These are phyloP conservation scores for Xenus cinereus DNA, from an alignment of 2,113 vertebrate genomes.

Conservation along the genomic window DNA sequence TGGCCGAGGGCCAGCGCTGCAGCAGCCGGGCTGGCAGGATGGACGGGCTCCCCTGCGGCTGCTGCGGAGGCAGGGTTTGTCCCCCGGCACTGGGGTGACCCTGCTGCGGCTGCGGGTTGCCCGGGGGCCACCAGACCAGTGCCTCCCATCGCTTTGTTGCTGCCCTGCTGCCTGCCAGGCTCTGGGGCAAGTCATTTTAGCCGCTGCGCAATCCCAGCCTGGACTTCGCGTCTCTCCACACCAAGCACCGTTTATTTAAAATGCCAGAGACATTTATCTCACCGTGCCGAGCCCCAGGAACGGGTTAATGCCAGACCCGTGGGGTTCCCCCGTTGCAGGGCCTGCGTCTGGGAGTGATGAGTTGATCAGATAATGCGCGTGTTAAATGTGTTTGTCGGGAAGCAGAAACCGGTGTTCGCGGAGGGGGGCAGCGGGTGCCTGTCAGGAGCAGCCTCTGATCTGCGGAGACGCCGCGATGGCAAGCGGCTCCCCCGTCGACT, in stretches of 20 bases:
- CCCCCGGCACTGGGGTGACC: not conserved
- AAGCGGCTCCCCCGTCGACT: not conserved
- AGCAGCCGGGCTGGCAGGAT: not conserved
- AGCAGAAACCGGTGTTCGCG: not conserved
- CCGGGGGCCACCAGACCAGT: not conserved
- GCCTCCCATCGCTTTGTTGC: rapidly evolving
- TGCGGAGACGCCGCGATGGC: rapidly evolving
- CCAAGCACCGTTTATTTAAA: rapidly evolving
- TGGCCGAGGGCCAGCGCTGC: not conserved
- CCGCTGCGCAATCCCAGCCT: not conserved
- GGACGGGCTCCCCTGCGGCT: not conserved
- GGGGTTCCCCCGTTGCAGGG: not conserved
- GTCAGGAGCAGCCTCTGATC: not conserved
- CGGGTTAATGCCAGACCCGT: not conserved
- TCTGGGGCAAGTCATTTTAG: rapidly evolving
- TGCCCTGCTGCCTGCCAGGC: not conserved
- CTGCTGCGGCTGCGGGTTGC: not conserved
- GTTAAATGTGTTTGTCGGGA: not conserved
- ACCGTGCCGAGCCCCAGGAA: not conserved
- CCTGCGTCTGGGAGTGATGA: not conserved
- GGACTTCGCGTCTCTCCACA: not conserved
- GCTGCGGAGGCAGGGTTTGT: not conserved
- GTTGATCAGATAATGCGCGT: not conserved
- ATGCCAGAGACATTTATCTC: not conserved
- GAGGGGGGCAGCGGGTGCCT: not conserved